phyloP scores from a whole-genome alignment of 2,797 vertebrate species.

The Sebastes minor region DNA sequence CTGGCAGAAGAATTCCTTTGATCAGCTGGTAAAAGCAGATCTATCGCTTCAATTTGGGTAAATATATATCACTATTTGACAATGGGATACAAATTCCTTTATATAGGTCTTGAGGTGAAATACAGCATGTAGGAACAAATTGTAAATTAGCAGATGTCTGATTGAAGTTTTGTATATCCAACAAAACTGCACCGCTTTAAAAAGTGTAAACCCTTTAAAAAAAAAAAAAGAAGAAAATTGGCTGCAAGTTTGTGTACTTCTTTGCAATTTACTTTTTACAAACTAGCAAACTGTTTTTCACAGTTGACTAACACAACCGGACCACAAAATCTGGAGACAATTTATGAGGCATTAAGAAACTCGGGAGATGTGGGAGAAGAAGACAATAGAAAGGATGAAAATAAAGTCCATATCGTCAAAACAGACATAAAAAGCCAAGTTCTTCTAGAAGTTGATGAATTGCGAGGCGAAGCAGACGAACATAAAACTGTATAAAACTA shows the following conservation, averaged over 20 bases:
- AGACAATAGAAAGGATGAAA: constrained; percentile 58
- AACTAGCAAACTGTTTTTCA: constrained; percentile 29
- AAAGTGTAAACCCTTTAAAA: constrained; percentile 3
- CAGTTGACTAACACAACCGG: constrained; percentile 51
- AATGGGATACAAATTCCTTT: constrained; percentile 33
- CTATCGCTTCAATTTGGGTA: constrained; percentile 14
- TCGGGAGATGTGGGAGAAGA: constrained; percentile 40
- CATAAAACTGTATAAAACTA: constrained; percentile 28
- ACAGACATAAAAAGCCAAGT: constrained; percentile 43
- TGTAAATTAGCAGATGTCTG: background rate
- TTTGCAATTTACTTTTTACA: constrained; percentile 29
- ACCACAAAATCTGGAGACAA: constrained; percentile 67
- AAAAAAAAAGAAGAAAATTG: background rate
- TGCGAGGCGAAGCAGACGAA: constrained; percentile 14
- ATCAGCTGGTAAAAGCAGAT: constrained; percentile 41
- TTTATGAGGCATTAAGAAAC: constrained; percentile 60
- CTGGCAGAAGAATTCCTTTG: constrained; percentile 21
- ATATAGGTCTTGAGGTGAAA: constrained; percentile 27
- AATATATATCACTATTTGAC: constrained; percentile 32
- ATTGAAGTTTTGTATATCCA: background rate
- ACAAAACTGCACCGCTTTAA: background rate
- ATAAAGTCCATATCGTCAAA: constrained; percentile 42
- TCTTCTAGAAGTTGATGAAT: constrained; percentile 34
- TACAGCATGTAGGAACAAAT: background rate
- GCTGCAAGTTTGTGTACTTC: constrained; percentile 2